Evolutionary conservation across 2,888 invertebrate species (phyloP).

Genomic region (Drosophila picticornis): DNA sequence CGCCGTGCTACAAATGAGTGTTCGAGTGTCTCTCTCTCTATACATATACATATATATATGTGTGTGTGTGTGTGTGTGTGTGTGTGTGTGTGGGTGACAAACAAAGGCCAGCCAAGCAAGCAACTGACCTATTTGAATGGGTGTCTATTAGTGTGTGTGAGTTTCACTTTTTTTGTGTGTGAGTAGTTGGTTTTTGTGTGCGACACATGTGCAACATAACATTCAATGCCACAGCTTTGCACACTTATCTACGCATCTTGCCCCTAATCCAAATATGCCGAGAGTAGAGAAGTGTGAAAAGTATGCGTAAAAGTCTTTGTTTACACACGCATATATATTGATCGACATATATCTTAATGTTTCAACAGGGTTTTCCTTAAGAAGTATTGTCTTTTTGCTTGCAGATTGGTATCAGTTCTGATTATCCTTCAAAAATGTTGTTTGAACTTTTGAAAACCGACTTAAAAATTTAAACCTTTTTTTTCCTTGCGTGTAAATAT

Average conservation of each 20-base stretch:
- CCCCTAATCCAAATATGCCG: neutral
- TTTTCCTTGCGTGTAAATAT: neutral
- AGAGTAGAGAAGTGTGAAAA: neutral
- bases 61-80: neutral
- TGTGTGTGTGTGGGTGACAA: constrained; percentile 10
- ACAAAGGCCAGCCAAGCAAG: constrained; percentile 34
- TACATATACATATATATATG: too few relatives aligned
- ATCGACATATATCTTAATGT: neutral
- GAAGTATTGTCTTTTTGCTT: neutral
- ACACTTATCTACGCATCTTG: constrained; percentile 13
- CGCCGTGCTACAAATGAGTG: constrained; percentile 8
- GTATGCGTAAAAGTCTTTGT: neutral
- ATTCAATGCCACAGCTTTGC: constrained; percentile 27
- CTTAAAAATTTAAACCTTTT: neutral
- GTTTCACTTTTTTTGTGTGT: neutral
- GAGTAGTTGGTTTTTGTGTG: constrained; percentile 2
- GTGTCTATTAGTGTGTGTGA: neutral
- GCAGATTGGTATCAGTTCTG: neutral
- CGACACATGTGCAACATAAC: constrained; percentile 12
- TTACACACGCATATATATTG: neutral
- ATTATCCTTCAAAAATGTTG: neutral
- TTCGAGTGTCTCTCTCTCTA: neutral
- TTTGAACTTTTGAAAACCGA: neutral
- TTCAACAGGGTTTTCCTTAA: neutral
- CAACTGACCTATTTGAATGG: constrained; percentile 40